phyloP scores from a whole-genome alignment of 2,113 vertebrate genomes.

The Leiothrix lutea region DNA sequence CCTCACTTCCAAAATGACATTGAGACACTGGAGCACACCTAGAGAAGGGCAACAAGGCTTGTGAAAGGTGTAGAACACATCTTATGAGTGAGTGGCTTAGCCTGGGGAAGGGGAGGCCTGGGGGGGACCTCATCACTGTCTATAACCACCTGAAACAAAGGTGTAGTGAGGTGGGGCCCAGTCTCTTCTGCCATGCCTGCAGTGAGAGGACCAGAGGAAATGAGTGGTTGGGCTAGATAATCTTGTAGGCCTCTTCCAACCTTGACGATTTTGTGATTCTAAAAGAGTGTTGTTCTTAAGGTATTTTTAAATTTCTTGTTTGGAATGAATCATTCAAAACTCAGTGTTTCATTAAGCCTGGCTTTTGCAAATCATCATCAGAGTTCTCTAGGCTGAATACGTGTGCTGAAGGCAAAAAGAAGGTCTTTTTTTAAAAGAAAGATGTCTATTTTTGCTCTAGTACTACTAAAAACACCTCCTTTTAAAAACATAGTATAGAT shows the following conservation, averaged over 20 bases:
- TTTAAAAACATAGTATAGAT: background rate
- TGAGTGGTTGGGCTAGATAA: background rate
- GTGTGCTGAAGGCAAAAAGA: background rate
- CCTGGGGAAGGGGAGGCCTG: background rate
- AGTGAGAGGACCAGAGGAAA: background rate
- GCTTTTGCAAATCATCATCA: background rate
- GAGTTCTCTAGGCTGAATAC: background rate
- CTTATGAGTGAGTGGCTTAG: no score
- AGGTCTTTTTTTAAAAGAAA: background rate
- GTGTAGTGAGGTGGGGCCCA: background rate
- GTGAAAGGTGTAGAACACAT: background rate
- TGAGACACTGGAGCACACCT: background rate
- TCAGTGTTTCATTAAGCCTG: background rate
- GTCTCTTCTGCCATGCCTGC: background rate
- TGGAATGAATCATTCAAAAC: background rate
- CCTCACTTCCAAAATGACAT: background rate
- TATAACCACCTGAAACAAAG: background rate
- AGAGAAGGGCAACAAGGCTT: background rate
- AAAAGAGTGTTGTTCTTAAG: background rate
- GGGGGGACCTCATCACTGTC: background rate
- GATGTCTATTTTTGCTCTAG: background rate
- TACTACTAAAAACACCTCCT: background rate
- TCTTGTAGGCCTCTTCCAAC: background rate
- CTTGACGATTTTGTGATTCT: background rate
- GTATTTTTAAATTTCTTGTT: background rate